Percentiles rank a stretch among this genome's conserved stretches.
phyloP scores from a whole-genome alignment of 1,140 invertebrate species.

The Aleiodes sp. region DNA sequence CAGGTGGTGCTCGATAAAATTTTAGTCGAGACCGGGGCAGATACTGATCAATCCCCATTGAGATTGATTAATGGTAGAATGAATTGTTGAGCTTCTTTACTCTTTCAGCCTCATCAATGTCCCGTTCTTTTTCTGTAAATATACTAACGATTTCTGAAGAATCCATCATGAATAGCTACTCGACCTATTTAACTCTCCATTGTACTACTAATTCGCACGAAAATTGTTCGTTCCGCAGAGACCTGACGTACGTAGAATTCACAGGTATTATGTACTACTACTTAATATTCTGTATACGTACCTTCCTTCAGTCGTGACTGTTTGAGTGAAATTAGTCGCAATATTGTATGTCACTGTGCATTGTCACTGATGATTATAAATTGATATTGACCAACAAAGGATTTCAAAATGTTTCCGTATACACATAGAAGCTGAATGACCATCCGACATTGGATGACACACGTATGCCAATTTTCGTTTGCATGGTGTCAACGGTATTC shows the following conservation, averaged over 20 bases:
- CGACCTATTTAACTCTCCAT: no score
- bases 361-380: background rate
- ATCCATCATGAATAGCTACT: no score
- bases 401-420: no score
- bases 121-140: no score
- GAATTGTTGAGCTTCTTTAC: background rate
- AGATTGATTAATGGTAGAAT: background rate
- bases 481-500: constrained; percentile 25
- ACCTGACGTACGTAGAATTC: no score
- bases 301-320: background rate
- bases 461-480: constrained; percentile 20
- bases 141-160: no score
- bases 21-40: background rate
- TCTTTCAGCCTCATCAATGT: no score
- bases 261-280: background rate
- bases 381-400: background rate
- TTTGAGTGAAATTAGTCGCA: background rate
- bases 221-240: no score
- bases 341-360: background rate
- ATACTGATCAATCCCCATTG: no score
- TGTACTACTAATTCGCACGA: no score
- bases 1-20: background rate
- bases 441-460: background rate
- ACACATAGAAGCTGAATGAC: background rate
- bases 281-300: background rate